Conservation (phyloP, 2,113 vertebrate genomes). For the Guaruba guarouba region DNA sequence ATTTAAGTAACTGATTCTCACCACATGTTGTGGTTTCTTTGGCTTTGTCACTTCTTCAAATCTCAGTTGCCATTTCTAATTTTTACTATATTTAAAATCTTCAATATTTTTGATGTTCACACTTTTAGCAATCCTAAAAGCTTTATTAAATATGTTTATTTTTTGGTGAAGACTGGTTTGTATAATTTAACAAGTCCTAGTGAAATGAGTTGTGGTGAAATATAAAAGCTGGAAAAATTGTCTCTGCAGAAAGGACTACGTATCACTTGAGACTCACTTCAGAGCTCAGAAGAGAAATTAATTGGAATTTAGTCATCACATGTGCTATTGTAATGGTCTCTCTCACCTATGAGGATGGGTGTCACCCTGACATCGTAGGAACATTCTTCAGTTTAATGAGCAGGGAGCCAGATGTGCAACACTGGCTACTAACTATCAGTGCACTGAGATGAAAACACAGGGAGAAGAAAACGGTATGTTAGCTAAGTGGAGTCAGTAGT, state of each 20-base stretch:
- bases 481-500: neutral
- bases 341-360: neutral
- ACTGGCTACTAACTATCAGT: neutral
- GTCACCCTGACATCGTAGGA: neutral
- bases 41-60: neutral
- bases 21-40: neutral
- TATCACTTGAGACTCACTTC: neutral
- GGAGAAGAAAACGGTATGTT: neutral
- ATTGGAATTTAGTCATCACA: neutral
- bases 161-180: neutral
- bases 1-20: neutral
- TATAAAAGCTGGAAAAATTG: neutral
- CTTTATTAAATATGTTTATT: neutral
- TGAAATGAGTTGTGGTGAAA: neutral
- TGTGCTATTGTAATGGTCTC: neutral
- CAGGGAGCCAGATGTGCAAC: neutral
- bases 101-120: neutral
- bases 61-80: neutral
- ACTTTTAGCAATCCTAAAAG: neutral
- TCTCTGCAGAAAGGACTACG: neutral
- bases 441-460: fast-evolving
- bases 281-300: neutral
- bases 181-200: neutral
- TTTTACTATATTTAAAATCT: neutral
- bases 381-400: neutral